A percentile compares a stretch with the other conserved stretches of the same genome.
Evolutionary conservation across 2,113 vertebrate genomes (phyloP).

Genomic region (Odontesthes bonariensis): DNA sequence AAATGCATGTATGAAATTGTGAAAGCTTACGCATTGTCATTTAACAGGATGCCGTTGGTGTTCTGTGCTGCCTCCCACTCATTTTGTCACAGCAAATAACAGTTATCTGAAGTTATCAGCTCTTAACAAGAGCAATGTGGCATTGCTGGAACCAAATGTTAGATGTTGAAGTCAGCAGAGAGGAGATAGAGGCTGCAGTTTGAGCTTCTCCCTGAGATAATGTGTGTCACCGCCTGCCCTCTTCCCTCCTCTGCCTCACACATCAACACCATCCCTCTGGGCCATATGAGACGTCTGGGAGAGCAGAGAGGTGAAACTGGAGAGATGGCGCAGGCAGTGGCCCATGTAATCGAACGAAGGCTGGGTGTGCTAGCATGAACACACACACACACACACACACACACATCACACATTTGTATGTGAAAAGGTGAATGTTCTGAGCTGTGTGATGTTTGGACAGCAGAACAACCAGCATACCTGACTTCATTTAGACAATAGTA

Average conservation of each 20-base stretch:
- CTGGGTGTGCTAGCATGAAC: conserved; percentile 50
- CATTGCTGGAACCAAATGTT: conserved; percentile 34
- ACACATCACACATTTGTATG: conserved; percentile 28
- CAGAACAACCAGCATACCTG: conserved; percentile 26
- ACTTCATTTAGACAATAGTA: conserved; percentile 20
- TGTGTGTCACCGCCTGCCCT: conserved; percentile 61
- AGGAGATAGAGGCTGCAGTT: conserved; percentile 45
- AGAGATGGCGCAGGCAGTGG: conserved; percentile 78
- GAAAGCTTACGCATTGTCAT: not conserved
- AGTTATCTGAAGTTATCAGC: not conserved
- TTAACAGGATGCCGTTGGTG: not conserved
- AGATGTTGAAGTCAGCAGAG: conserved; percentile 52
- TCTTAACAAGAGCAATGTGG: conserved; percentile 22
- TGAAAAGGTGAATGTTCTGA: conserved; percentile 50
- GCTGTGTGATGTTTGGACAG: conserved; percentile 36
- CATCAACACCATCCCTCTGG: conserved; percentile 74
- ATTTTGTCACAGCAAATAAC: conserved; percentile 7
- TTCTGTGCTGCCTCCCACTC: not conserved
- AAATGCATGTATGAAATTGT: not conserved
- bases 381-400: conserved; percentile 10
- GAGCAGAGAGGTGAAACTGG: conserved; percentile 76
- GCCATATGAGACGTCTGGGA: conserved; percentile 77
- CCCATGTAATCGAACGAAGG: conserved; percentile 82
- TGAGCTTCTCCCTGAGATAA: conserved; percentile 72
- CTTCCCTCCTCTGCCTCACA: conserved; percentile 32